Evolutionary conservation across 2,797 vertebrate genomes (phyloP).

Genomic region (Vespertilio murinus): DNA sequence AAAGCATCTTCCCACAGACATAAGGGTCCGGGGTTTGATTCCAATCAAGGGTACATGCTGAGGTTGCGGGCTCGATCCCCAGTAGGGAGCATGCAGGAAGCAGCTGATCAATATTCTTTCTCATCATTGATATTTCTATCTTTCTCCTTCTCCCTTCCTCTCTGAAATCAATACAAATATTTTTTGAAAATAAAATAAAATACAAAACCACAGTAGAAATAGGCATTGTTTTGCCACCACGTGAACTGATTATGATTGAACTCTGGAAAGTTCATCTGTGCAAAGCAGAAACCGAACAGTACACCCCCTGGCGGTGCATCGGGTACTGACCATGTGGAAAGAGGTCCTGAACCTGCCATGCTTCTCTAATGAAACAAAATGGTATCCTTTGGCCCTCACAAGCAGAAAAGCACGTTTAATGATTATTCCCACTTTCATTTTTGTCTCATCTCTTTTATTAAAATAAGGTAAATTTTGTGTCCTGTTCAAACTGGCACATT

Average conservation of each 20-base stretch:
- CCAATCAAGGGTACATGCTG: no score
- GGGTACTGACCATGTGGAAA: no score
- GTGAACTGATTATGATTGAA: background rate
- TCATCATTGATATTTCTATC: no score
- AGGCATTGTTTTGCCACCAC: background rate
- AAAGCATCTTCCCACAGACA: no score
- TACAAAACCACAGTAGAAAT: background rate
- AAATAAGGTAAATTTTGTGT: background rate
- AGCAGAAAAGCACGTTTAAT: background rate
- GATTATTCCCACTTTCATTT: background rate
- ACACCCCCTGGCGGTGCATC: fast-evolving
- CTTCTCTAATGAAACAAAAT: background rate
- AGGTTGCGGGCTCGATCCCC: no score
- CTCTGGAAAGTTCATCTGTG: background rate
- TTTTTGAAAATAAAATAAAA: no score
- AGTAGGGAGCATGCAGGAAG: no score
- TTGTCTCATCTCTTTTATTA: background rate
- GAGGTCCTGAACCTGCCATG: background rate
- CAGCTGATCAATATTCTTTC: no score
- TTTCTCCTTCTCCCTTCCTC: no score
- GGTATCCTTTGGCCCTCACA: background rate
- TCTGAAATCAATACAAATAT: no score
- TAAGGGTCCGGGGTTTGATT: no score
- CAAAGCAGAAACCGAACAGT: background rate
- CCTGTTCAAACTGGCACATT: background rate